phyloP scores from a whole-genome alignment of 2,797 vertebrate genomes.

The Lepilemur septentrionalis region DNA sequence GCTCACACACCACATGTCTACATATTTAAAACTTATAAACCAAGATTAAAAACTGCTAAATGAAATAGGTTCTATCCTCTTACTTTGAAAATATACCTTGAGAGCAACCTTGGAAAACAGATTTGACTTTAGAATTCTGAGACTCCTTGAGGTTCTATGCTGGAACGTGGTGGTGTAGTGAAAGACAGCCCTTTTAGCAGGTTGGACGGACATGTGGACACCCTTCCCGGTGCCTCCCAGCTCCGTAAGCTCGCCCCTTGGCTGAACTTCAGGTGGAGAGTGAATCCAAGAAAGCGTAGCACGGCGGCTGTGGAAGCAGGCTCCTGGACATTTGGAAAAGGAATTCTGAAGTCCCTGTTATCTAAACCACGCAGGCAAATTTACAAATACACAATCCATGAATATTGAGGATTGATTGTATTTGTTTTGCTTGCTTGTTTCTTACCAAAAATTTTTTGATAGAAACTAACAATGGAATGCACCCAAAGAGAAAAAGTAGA shows the following conservation, averaged over 20 bases:
- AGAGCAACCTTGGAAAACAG: neutral
- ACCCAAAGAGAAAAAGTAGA: neutral
- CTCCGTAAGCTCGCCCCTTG: rapidly evolving
- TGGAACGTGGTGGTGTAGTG: neutral
- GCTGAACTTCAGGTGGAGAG: neutral
- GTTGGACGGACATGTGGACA: neutral
- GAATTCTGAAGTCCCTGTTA: neutral
- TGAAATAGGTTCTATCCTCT: neutral
- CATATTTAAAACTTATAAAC: neutral
- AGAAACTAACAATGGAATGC: neutral
- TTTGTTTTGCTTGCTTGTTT: neutral
- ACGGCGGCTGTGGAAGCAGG: neutral
- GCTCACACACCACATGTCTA: neutral
- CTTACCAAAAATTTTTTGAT: neutral
- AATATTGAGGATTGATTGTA: neutral
- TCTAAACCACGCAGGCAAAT: neutral
- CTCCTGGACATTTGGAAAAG: neutral
- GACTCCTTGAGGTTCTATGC: neutral
- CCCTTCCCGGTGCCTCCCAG: neutral
- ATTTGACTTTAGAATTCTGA: neutral
- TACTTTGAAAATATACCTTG: neutral
- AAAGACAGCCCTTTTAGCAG: neutral
- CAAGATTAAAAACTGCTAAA: neutral
- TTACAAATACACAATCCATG: neutral
- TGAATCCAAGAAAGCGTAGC: neutral